Base-by-base conservation (phyloP, 2,888 invertebrate genomes). In the Scaptomyza tumidula region DNA sequence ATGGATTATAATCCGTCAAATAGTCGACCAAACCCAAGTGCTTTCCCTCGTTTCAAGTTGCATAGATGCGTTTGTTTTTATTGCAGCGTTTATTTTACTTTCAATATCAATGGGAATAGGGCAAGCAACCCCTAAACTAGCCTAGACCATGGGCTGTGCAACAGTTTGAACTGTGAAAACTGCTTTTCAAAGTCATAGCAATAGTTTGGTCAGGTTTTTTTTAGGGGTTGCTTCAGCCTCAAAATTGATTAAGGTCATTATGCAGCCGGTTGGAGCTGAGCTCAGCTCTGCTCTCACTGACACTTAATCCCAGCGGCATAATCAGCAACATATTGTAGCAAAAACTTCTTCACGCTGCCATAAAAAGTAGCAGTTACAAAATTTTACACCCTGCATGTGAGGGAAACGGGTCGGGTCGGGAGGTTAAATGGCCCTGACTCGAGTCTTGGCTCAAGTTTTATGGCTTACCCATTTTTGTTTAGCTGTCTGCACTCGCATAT, bases 311-410 rank as follows among this genome's bases (percentile, higher is more conserved):
- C 86, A 88, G 80, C 85, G 86, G 86, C 80, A 80, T 86, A 88
- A 86, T 86, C 86, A 86, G 88, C 85, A 88, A 86, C 86, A 86
- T 86, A 86, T 86, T 86, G 86, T 82, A 88, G 86, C 88, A 87
- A 85, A 85, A 84, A 84, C 73, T 83, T 75, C 73, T 82, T 80
- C 70, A 79, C 78, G 53, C 75, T 73, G 79, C 63, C 75, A 80
- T 77, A 79, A 84, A 80, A 72, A 35, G 73, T 75, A 71, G 69
- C 77, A 80, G 70, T 73, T 80, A 71, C 58, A 63, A 82, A 80
- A 86, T 71, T 84, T 77, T 73, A 79, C 85, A 84, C 79, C 85
- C 83, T 53, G 61, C 52, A 56, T 39, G 44, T 35, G 58, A 64
- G 27, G 27, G 44, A 43, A 63, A 29, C 19, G 19, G 19, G 19